Base-by-base conservation (phyloP, 2,797 vertebrate species). In the Distichodus sexfasciatus region DNA sequence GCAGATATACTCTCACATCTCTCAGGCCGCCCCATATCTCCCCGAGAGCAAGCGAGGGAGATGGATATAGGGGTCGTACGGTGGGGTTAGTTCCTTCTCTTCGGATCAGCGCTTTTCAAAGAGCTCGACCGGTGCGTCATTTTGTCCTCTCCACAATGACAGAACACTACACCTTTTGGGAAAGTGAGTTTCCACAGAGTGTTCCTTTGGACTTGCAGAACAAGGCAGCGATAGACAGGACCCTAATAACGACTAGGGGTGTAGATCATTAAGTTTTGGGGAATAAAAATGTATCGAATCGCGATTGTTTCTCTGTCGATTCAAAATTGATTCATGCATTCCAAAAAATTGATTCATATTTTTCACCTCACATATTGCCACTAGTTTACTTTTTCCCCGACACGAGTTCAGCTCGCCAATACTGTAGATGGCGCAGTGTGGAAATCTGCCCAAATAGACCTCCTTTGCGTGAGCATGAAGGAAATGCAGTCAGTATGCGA, bases 21-120 rank as follows among this genome's bases (percentile, higher is more conserved):
- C 26, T 48, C 26, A 17, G 10, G 2, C 54, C 60, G 28, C 64
- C 61, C 47, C 47, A n/a, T 64, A 43, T 24, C 74, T 76, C 66
- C 66, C 66, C n/a, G 48, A 29, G 44, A n/a, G n/a, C n/a, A n/a
- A n/a, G n/a, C n/a, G n/a, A 47, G 44, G 23, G 38, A 46, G 26
- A 59, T 58, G 43, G 66, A 77, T 40, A 76, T 76, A 59, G 48
- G 51, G 63, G 66, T 72, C 67, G 15, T 64, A 53, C 68, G 79
- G 71, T 66, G 50, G 46, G 60, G 31, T 46, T 50, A 41, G 64
- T 58, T 65, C 50, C 61, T 62, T 75, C 50, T 76, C 60, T 68
- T 82, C 74, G 38, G 38, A 76, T 71, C 69, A 60, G 65, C 46
- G 70, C 66, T 76, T 85, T 86, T 87, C 76, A 88, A 84, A 85